A percentile compares a stretch with the other conserved stretches of the same genome.
phyloP scores from a whole-genome alignment of 2,888 invertebrate genomes.

The Empis stercorea region DNA sequence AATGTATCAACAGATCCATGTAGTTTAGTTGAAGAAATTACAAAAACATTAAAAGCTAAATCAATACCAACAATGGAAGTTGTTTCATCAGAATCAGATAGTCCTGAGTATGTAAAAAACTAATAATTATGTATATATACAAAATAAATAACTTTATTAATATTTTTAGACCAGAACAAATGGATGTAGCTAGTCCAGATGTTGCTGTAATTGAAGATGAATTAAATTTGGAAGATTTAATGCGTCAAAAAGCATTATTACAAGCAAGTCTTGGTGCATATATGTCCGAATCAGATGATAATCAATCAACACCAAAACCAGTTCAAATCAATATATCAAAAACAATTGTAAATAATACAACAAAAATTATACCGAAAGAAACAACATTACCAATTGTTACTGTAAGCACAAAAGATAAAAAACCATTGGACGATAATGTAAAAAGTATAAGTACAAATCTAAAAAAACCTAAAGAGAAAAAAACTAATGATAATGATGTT shows the following conservation, averaged over 20 bases:
- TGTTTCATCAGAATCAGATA: conserved; percentile 55
- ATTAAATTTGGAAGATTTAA: conserved; percentile 74
- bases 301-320: too few relatives aligned
- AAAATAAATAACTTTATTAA: too few relatives aligned
- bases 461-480: conserved; percentile 29
- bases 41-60: conserved; percentile 35
- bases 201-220: conserved; percentile 70
- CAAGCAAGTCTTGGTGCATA: conserved; percentile 70
- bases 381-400: conserved; percentile 8
- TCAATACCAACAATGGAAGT: conserved; percentile 42
- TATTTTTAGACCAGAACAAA: conserved; percentile 35
- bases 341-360: too few relatives aligned
- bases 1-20: conserved; percentile 37
- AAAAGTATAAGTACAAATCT: conserved; percentile 37
- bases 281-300: conserved; percentile 49
- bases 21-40: conserved; percentile 39
- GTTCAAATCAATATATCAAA: too few relatives aligned
- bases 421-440: conserved; percentile 13
- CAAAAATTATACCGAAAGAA: neutral
- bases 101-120: conserved; percentile 38
- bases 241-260: conserved; percentile 74
- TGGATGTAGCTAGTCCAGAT: conserved; percentile 58
- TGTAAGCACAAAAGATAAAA: conserved; percentile 12
- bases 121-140: neutral
- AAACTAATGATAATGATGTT: conserved; percentile 40